Evolutionary conservation across 2,113 vertebrate genomes (phyloP).

Genomic region (Halcyon senegalensis): DNA sequence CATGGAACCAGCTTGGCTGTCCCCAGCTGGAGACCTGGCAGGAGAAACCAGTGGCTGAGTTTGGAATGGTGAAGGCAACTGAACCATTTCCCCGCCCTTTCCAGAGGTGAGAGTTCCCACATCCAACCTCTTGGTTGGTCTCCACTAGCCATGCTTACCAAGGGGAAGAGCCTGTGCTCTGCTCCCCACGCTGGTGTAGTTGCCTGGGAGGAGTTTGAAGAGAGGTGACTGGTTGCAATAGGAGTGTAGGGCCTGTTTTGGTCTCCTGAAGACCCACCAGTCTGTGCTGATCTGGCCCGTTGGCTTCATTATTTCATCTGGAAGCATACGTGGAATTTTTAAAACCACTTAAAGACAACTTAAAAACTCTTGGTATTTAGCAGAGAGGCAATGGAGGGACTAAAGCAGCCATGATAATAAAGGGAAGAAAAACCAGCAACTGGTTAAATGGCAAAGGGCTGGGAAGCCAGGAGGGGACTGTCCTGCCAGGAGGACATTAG

Average conservation of each 20-base stretch:
- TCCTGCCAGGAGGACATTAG: background rate
- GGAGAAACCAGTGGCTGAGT: background rate
- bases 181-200: background rate
- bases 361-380: background rate
- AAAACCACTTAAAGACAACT: background rate
- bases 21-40: background rate
- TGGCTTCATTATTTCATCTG: background rate
- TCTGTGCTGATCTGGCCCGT: background rate
- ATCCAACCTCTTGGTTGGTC: background rate
- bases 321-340: background rate
- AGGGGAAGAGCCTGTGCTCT: background rate
- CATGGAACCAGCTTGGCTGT: background rate
- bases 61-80: background rate
- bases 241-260: background rate
- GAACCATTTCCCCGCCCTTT: background rate
- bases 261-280: background rate
- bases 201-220: background rate
- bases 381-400: background rate
- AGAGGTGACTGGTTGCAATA: background rate
- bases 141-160: background rate
- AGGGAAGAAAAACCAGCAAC: background rate
- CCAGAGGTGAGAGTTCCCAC: background rate
- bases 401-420: background rate
- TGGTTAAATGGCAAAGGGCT: background rate
- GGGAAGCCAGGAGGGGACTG: background rate